Evolutionary conservation across 2,888 invertebrate species (phyloP).

Genomic region (Drosophila bunnanda): DNA sequence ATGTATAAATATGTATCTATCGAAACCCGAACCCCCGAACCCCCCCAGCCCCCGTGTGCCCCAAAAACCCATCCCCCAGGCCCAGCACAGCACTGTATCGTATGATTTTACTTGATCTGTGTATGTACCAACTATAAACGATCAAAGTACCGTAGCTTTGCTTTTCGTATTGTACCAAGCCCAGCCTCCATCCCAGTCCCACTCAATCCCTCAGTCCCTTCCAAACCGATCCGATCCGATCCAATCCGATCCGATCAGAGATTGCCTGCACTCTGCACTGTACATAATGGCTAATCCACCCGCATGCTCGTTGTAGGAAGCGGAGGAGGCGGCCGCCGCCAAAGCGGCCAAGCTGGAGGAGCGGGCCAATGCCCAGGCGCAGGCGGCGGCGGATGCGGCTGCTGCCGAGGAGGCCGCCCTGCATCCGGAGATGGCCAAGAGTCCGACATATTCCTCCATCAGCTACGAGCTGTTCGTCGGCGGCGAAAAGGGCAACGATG

Average conservation of each 20-base stretch:
- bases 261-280: slow-evolving; percentile 16
- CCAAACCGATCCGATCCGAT: slow-evolving; percentile 1
- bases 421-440: slow-evolving; percentile 90
- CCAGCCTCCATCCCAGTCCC: not conserved
- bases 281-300: slow-evolving; percentile 29
- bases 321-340: slow-evolving; percentile 91
- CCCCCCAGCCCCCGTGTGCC: not conserved
- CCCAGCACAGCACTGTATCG: slow-evolving; percentile 63
- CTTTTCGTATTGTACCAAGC: slow-evolving; percentile 28
- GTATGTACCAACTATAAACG: slow-evolving; percentile 15
- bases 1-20: slow-evolving; percentile 29
- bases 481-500: slow-evolving; percentile 94
- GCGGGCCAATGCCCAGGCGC: slow-evolving; percentile 86
- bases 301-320: slow-evolving; percentile 88
- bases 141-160: slow-evolving; percentile 38
- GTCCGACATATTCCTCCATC: slow-evolving; percentile 96
- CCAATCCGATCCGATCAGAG: slow-evolving; percentile 27
- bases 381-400: slow-evolving; percentile 87
- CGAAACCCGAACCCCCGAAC: not conserved
- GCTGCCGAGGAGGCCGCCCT: slow-evolving; percentile 85
- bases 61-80: slow-evolving; percentile 1
- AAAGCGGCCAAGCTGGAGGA: slow-evolving; percentile 86
- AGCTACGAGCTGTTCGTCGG: slow-evolving; percentile 96
- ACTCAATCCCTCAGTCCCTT: not conserved
- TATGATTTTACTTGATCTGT: slow-evolving; percentile 42